Evolutionary conservation across 2,888 invertebrate genomes (phyloP), one percentile per base, ranked within the genome.

Genomic region (Pterobdella sp.): DNA sequence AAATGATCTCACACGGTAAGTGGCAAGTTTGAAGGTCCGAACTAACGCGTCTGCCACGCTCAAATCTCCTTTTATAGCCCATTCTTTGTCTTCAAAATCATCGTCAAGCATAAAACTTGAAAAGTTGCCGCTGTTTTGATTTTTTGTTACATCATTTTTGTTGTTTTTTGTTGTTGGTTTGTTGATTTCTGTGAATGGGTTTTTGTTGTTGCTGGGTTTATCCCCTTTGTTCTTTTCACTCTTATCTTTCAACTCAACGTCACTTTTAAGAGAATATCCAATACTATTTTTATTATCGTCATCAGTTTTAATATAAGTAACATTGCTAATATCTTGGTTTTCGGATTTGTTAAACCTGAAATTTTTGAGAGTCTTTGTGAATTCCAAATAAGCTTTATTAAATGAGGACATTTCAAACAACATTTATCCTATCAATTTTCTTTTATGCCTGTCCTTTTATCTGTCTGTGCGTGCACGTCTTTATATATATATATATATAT

Each of bases 381-480:
- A 78, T 76, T 83, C 83, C 79, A 82, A 79, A 76, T 82, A 83
- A 4, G 82, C 83, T 73, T 81, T 79, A 49, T 81, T 79, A 72
- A 83, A 80, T 32, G 83, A 82, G 75, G 83, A 81, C 83, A 83
- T 83, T n/a, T n/a, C n/a, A n/a, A n/a, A n/a, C n/a, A n/a, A n/a
- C n/a, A n/a, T n/a, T n/a, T n/a, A n/a, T n/a, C n/a, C n/a, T n/a
- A n/a, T n/a, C n/a, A n/a, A n/a, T n/a, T n/a, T n/a, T n/a, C n/a
- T n/a, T n/a, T n/a, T n/a, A n/a, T n/a, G n/a, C n/a, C n/a, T n/a
- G n/a, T n/a, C n/a, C n/a, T n/a, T n/a, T n/a, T n/a, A n/a, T n/a
- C n/a, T n/a, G n/a, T n/a, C n/a, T n/a, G n/a, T n/a, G n/a, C n/a
- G n/a, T n/a, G n/a, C n/a, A n/a, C n/a, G n/a, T n/a, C n/a, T n/a